These are phyloP conservation scores for Chiroxiphia lanceolata DNA, from an alignment of 2,797 vertebrate species.

Conservation along the genomic window DNA sequence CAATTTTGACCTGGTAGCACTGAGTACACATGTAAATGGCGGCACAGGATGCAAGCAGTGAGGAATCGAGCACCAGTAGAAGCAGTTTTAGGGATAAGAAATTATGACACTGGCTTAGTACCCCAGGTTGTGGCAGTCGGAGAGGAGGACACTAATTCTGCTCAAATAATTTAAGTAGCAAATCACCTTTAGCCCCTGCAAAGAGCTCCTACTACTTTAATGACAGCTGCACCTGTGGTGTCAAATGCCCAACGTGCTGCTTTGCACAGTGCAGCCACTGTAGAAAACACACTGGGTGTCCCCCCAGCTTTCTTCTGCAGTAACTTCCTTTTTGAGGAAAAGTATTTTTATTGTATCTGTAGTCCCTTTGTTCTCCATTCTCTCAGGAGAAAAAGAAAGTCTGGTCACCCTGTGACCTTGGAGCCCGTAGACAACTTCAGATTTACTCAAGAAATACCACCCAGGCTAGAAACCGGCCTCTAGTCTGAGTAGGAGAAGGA, in stretches of 20 bases:
- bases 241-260: fast-evolving
- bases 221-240: neutral
- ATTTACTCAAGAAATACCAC: constrained; percentile 36
- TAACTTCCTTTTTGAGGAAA: neutral
- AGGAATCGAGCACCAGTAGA: neutral
- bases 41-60: neutral
- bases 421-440: neutral
- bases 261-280: neutral
- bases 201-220: neutral
- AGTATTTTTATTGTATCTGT: constrained; percentile 15
- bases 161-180: neutral
- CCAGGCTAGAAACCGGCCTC: neutral
- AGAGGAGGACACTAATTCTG: neutral
- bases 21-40: neutral
- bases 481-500: neutral
- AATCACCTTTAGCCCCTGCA: neutral
- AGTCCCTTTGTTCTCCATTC: constrained; percentile 38
- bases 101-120: neutral
- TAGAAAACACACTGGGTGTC: neutral
- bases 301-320: neutral
- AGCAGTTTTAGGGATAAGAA: neutral
- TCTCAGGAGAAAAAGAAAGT: constrained; percentile 22
- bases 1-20: neutral
- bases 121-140: neutral
- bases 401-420: constrained; percentile 7